phyloP scores from a whole-genome alignment of 2,888 invertebrate genomes.

The Macrophya alboannulata region DNA sequence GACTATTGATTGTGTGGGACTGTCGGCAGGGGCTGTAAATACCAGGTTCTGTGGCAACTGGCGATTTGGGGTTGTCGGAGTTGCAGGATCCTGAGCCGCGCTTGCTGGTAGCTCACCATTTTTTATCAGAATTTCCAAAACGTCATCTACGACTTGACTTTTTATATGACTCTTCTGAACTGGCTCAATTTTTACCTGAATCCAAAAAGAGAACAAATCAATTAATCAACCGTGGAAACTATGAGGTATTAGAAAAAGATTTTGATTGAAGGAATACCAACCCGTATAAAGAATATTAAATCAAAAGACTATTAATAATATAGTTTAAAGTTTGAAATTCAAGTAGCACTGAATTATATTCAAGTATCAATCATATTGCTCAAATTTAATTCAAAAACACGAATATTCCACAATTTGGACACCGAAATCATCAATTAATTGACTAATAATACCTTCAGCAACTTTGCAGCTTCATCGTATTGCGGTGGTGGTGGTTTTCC shows the following conservation, averaged over 20 bases:
- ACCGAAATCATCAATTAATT: neutral
- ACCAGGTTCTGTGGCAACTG: slow-evolving; percentile 77
- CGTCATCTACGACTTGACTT: slow-evolving; percentile 94
- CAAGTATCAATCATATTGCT: neutral
- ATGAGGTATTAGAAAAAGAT: neutral
- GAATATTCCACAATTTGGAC: neutral
- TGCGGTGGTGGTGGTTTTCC: slow-evolving; percentile 85
- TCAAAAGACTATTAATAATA: slow-evolving; percentile 1
- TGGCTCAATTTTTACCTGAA: slow-evolving; percentile 78
- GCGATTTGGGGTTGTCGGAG: slow-evolving; percentile 82
- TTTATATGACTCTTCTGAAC: slow-evolving; percentile 81
- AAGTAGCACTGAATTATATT: neutral
- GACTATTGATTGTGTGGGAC: slow-evolving; percentile 74
- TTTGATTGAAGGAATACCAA: neutral
- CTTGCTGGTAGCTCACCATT: slow-evolving; percentile 96
- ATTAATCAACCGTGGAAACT: neutral
- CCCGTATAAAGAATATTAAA: too few species aligned
- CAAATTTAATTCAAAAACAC: too few species aligned
- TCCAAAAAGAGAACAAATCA: slow-evolving; percentile 35
- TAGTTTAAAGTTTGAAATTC: neutral
- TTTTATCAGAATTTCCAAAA: slow-evolving; percentile 95
- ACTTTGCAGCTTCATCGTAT: slow-evolving; percentile 87
- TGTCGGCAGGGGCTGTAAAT: slow-evolving; percentile 76
- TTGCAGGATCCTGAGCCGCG: slow-evolving; percentile 88
- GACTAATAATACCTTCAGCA: slow-evolving; percentile 78